A percentile compares a stretch with the other conserved stretches of the same genome.
phyloP scores from a whole-genome alignment of 2,113 vertebrate species.

The Rafetus swinhoei region DNA sequence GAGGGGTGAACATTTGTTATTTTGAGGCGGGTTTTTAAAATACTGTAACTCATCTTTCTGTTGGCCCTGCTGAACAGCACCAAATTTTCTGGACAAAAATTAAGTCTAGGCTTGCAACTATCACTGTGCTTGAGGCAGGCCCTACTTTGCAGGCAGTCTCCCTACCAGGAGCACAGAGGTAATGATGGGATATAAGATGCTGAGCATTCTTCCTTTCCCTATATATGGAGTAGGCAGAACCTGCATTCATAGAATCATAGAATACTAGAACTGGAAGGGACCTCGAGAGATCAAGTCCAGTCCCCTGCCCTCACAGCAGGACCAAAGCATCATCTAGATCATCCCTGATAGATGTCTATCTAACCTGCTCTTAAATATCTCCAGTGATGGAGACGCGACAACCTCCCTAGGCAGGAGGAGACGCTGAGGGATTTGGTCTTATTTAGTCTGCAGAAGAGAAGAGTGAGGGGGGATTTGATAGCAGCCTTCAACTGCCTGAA shows the following conservation, averaged over 20 bases:
- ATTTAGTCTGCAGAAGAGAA: no score
- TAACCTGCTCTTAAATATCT: no score
- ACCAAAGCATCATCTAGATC: no score
- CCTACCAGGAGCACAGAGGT: not conserved
- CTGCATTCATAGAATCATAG: not conserved
- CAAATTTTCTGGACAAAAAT: not conserved
- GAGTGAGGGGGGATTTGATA: no score
- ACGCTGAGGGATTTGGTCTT: no score
- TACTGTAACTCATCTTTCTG: not conserved
- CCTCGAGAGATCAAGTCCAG: no score
- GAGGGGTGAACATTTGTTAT: not conserved
- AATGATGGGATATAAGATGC: not conserved
- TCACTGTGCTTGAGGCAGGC: not conserved
- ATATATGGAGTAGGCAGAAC: rapidly evolving
- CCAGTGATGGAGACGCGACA: no score
- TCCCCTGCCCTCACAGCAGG: no score
- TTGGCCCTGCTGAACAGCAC: not conserved
- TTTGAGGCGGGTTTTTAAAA: not conserved
- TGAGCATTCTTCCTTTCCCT: not conserved
- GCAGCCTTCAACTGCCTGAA: no score
- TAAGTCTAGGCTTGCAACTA: not conserved
- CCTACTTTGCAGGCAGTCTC: not conserved
- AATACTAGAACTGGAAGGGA: no score
- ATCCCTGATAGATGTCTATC: no score
- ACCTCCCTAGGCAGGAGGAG: no score